Evolutionary conservation across 2,113 vertebrate species (phyloP).

Genomic region (Capreolus pygargus): DNA sequence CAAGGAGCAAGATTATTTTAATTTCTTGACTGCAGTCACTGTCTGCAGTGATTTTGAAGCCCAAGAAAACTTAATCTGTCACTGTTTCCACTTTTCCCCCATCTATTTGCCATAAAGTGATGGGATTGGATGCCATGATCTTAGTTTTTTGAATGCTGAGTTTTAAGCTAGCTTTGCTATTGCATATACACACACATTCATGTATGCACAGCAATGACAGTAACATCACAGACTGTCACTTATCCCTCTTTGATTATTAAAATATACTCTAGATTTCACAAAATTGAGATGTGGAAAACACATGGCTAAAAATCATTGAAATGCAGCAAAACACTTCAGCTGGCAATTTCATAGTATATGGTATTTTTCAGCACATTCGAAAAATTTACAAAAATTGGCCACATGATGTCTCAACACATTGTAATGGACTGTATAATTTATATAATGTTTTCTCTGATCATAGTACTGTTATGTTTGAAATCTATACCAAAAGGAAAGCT

Average conservation of each 20-base stretch:
- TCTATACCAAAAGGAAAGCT: neutral
- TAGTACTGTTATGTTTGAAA: neutral
- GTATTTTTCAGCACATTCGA: neutral
- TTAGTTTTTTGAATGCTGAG: neutral
- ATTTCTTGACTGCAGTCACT: neutral
- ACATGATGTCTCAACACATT: neutral
- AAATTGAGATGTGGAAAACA: neutral
- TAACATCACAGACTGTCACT: neutral
- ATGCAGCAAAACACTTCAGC: neutral
- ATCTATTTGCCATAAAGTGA: neutral
- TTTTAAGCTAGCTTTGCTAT: neutral
- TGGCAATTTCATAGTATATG: neutral
- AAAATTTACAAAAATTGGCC: neutral
- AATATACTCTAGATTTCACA: neutral
- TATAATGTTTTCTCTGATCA: neutral
- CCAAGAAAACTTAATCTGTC: neutral
- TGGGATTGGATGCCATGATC: neutral
- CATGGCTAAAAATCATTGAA: neutral
- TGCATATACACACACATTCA: accelerated
- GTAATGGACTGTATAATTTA: neutral
- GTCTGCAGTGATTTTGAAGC: neutral
- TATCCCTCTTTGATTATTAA: neutral
- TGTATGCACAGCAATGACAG: too few species aligned
- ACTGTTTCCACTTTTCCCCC: neutral
- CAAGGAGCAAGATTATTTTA: neutral